These are phyloP conservation scores for Ormyrus thymus DNA, from an alignment of 2,888 invertebrate species.

Conservation along the genomic window DNA sequence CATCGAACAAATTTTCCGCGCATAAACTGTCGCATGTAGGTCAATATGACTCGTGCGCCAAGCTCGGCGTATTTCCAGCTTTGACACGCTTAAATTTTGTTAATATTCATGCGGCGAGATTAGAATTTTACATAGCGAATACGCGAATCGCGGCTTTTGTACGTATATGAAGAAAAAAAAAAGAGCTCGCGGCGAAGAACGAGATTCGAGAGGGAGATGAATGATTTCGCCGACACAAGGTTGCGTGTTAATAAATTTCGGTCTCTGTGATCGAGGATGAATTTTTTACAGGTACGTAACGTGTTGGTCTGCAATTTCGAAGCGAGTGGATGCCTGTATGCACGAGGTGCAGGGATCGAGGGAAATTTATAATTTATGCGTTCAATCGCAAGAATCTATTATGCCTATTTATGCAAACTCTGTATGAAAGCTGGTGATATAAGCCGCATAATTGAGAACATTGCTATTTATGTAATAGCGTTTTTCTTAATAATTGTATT, in stretches of 20 bases:
- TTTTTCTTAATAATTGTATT: too few relatives aligned
- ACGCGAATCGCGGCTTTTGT: not conserved
- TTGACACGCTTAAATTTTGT: slow-evolving; percentile 39
- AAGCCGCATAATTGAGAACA: too few relatives aligned
- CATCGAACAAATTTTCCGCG: slow-evolving; percentile 36
- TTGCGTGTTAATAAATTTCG: slow-evolving; percentile 35
- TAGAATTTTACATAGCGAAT: slow-evolving; percentile 22
- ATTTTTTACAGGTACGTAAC: not conserved
- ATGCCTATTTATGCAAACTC: too few relatives aligned
- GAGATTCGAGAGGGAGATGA: slow-evolving; percentile 20
- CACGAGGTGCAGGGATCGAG: too few relatives aligned
- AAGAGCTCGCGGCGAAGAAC: not conserved
- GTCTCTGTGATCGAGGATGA: slow-evolving; percentile 1
- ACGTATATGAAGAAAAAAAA: not conserved
- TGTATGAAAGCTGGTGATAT: too few relatives aligned
- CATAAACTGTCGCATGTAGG: slow-evolving; percentile 34
- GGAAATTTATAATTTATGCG: too few relatives aligned
- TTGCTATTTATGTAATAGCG: too few relatives aligned
- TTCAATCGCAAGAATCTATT: too few relatives aligned
- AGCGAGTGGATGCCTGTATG: too few relatives aligned
- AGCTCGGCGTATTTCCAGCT: slow-evolving; percentile 18
- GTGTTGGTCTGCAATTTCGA: not conserved
- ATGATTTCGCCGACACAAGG: slow-evolving; percentile 22
- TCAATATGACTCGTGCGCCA: slow-evolving; percentile 25
- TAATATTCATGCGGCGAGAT: slow-evolving; percentile 35